Evolutionary conservation across 53 echinoderm and acorn worm genomes (phyloP).

Genomic region (Zoroaster sp.): DNA sequence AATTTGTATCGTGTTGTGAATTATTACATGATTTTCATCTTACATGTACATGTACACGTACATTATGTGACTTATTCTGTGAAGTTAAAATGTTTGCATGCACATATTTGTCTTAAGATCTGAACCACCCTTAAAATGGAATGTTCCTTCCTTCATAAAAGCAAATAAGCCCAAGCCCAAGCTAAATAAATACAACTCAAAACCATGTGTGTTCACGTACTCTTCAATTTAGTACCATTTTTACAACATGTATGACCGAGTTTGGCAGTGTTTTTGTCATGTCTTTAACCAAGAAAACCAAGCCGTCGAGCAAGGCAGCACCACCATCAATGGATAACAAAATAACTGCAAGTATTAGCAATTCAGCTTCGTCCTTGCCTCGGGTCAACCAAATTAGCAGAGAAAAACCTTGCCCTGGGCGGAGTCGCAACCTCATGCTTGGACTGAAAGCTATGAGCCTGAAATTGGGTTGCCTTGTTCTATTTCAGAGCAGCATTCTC

Average conservation of each 20-base stretch:
- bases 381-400: neutral
- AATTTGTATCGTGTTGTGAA: neutral
- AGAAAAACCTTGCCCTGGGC: neutral
- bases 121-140: neutral
- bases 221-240: neutral
- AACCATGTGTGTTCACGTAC: neutral
- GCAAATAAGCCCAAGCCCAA: neutral
- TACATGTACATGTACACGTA: neutral
- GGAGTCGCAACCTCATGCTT: neutral
- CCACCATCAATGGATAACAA: neutral
- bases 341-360: neutral
- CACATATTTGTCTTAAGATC: slow-evolving; percentile 76
- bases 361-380: neutral
- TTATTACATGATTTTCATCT: neutral
- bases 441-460: no score
- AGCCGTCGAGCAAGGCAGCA: neutral
- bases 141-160: no score
- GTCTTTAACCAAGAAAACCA: neutral
- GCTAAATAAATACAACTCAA: neutral
- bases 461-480: neutral
- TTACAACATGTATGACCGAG: neutral
- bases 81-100: slow-evolving; percentile 69
- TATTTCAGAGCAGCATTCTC: neutral
- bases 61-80: slow-evolving; percentile 77
- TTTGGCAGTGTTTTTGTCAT: neutral